phyloP scores from a whole-genome alignment of 1,140 invertebrate species.

The Drepana arcuata region DNA sequence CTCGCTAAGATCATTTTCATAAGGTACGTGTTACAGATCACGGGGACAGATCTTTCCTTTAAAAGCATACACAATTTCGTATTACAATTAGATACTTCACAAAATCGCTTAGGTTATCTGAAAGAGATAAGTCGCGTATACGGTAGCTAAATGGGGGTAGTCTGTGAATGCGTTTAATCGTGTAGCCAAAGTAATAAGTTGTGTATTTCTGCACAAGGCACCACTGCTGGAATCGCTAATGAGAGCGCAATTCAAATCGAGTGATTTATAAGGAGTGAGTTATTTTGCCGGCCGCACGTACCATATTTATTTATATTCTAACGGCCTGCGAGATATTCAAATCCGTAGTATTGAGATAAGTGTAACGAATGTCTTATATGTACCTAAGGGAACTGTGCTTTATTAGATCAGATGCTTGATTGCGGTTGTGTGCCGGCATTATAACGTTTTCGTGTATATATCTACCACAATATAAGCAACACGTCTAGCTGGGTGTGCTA shows the following conservation, averaged over 20 bases:
- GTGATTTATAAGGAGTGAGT: slow-evolving; percentile 65
- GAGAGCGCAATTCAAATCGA: slow-evolving; percentile 63
- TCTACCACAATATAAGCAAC: background rate
- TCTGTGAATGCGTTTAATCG: slow-evolving; percentile 42
- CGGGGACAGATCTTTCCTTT: no score
- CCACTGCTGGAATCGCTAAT: slow-evolving; percentile 58
- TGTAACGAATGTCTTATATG: slow-evolving; percentile 22
- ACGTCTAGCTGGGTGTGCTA: no score
- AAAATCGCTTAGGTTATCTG: slow-evolving; percentile 17
- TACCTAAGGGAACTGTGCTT: background rate
- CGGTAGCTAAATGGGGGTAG: slow-evolving; percentile 27
- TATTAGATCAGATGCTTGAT: background rate
- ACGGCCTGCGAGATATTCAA: slow-evolving; percentile 51
- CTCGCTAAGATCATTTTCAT: background rate
- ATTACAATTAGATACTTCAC: no score
- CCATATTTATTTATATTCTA: slow-evolving; percentile 58
- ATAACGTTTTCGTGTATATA: background rate
- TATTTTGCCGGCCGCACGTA: slow-evolving; percentile 46
- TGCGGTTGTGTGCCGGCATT: background rate
- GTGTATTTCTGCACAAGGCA: slow-evolving; percentile 48
- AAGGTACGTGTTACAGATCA: no score
- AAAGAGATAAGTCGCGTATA: slow-evolving; percentile 18
- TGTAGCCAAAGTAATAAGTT: slow-evolving; percentile 61
- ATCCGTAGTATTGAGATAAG: slow-evolving; percentile 45
- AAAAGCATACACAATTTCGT: no score